Evolutionary conservation across 2,888 invertebrate genomes (phyloP), one percentile per base, ranked within the genome.

Genomic region (Drosophila birchii): DNA sequence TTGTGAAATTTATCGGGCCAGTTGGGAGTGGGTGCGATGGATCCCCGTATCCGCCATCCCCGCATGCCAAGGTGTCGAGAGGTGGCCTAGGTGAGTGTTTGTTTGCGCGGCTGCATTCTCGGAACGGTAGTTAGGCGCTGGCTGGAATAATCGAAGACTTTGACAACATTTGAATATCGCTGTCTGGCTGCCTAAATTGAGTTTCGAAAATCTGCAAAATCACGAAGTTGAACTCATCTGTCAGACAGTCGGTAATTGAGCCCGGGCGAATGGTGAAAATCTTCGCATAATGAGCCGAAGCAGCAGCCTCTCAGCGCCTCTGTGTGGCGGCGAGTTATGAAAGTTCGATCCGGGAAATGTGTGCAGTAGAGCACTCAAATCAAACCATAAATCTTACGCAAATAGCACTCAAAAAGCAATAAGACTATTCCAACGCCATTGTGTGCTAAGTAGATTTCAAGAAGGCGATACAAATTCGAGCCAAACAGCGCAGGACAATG

Each of bases 371-470:
- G 45, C 47, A 43, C 59, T 60, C 67, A 78, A 87, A 79, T 78
- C 80, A 80, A 90, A 78, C 86, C 86, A 89, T 88, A 89, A 88
- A 89, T 89, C 86, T 78, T 78, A 60, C 67, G 75, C 79, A 77
- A 81, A 85, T 79, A 90, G 81, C 91, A 91, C 91, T 91, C 89
- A 90, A 91, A 91, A 90, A 88, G 80, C 90, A 90, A 88, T 89
- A 90, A 88, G 88, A 81, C 86, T 81, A 85, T 85, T 89, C 82
- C 88, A 85, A 85, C 82, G 86, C 90, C 90, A 91, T 91, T 91
- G 91, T 91, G 90, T 91, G 91, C 90, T 91, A 91, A 91, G 90
- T 91, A 91, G 91, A 91, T 91, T 91, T 90, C 83, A 77, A 90
- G 86, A 90, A 90, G 86, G 88, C 90, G 91, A 91, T 91, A 91